phyloP scores from a whole-genome alignment of 2,888 invertebrate species.

The Stegophylla sp. region DNA sequence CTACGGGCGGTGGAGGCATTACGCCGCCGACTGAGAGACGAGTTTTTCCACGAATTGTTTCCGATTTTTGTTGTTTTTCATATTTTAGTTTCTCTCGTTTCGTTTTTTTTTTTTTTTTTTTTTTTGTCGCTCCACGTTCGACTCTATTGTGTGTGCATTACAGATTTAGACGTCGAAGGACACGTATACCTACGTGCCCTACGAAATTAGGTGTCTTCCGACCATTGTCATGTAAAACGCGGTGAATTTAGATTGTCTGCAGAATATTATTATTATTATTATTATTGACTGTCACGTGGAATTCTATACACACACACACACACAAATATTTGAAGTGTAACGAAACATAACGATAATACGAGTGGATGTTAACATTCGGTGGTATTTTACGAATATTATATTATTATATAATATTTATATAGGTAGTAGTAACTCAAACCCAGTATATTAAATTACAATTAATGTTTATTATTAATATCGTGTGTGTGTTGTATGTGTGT shows the following conservation, averaged over 20 bases:
- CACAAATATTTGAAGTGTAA: not conserved
- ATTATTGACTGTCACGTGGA: too few species aligned
- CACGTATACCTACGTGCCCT: not conserved
- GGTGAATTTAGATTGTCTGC: not conserved
- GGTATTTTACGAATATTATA: not conserved
- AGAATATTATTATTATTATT: too few species aligned
- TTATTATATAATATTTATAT: not conserved
- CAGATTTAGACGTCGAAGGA: not conserved
- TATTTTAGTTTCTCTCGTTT: too few species aligned
- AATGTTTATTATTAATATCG: not conserved
- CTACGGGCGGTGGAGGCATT: too few species aligned
- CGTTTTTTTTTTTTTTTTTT: too few species aligned
- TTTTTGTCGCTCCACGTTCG: too few species aligned
- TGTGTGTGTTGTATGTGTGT: not conserved
- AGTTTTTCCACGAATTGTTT: too few species aligned
- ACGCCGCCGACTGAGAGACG: too few species aligned
- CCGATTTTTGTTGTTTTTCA: too few species aligned
- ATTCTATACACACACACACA: not conserved
- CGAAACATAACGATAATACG: not conserved
- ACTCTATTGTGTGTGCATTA: too few species aligned
- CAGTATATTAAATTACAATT: not conserved
- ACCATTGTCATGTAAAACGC: conserved; percentile 31
- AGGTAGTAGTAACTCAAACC: not conserved
- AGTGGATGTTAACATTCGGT: not conserved
- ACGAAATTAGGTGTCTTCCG: conserved; percentile 8